phyloP scores from a whole-genome alignment of 1,140 invertebrate species.

The Diabrotica undecimpunctata region DNA sequence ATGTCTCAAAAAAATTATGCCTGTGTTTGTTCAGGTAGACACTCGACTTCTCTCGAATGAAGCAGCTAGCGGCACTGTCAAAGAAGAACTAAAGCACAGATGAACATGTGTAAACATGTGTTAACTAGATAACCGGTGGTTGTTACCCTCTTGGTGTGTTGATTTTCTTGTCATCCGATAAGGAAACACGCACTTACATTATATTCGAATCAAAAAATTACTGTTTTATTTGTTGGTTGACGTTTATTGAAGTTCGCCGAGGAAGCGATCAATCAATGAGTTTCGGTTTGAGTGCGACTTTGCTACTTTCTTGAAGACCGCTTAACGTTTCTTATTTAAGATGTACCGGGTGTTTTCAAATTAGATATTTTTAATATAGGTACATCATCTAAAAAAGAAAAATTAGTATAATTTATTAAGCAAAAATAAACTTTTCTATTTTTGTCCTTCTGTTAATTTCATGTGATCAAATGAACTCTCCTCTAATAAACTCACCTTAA shows the following conservation, averaged over 20 bases:
- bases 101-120: slow-evolving; percentile 25
- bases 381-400: no score
- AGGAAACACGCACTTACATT: slow-evolving; percentile 25
- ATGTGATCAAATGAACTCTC: no score
- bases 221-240: slow-evolving; percentile 13
- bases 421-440: no score
- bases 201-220: slow-evolving; percentile 13
- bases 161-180: slow-evolving; percentile 31
- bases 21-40: slow-evolving; percentile 12
- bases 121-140: slow-evolving; percentile 20
- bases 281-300: neutral
- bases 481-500: no score
- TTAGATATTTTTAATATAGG: no score
- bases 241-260: slow-evolving; percentile 19
- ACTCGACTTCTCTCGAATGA: neutral
- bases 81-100: slow-evolving; percentile 11
- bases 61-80: slow-evolving; percentile 12
- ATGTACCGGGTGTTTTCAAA: no score
- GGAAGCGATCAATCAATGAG: slow-evolving; percentile 17
- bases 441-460: no score
- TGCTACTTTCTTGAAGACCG: neutral
- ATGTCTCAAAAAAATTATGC: no score
- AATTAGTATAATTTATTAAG: no score
- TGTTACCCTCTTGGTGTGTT: slow-evolving; percentile 19
- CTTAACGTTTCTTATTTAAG: neutral